Conservation (phyloP, 2,888 invertebrate genomes). For the Diloba caeruleocephala region DNA sequence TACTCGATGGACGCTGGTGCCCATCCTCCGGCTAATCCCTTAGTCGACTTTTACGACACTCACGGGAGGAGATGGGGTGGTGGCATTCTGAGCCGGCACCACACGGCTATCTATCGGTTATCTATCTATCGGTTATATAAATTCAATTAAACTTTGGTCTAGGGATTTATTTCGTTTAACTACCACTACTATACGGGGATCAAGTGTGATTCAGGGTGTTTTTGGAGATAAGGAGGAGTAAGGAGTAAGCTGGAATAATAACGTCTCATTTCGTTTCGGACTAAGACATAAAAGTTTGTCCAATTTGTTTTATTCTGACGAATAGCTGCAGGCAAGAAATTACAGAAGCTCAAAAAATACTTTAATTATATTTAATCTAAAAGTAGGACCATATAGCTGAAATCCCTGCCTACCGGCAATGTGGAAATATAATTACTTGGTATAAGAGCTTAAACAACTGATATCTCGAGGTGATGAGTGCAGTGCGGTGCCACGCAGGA, state of each 20-base stretch:
- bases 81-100: too few species aligned
- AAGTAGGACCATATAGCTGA: too few species aligned
- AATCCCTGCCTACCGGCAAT: too few species aligned
- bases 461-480: too few species aligned
- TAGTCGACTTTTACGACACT: too few species aligned
- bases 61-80: too few species aligned
- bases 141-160: slow-evolving; percentile 75
- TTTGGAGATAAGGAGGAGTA: slow-evolving; percentile 36
- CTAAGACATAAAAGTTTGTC: slow-evolving; percentile 28
- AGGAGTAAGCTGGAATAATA: slow-evolving; percentile 27
- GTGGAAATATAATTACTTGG: too few species aligned
- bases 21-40: too few species aligned
- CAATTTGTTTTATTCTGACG: slow-evolving; percentile 29
- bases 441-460: too few species aligned
- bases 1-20: too few species aligned
- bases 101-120: slow-evolving; percentile 67
- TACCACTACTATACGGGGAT: slow-evolving; percentile 40
- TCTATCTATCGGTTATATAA: slow-evolving; percentile 66
- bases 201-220: slow-evolving; percentile 43
- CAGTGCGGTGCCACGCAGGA: too few species aligned
- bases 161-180: slow-evolving; percentile 55
- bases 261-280: slow-evolving; percentile 40
- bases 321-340: slow-evolving; percentile 2
- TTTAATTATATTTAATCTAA: too few species aligned
- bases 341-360: background rate